These are phyloP conservation scores for Hypotaenidia philippensis DNA, from an alignment of 2,797 vertebrate species.

Conservation along the genomic window DNA sequence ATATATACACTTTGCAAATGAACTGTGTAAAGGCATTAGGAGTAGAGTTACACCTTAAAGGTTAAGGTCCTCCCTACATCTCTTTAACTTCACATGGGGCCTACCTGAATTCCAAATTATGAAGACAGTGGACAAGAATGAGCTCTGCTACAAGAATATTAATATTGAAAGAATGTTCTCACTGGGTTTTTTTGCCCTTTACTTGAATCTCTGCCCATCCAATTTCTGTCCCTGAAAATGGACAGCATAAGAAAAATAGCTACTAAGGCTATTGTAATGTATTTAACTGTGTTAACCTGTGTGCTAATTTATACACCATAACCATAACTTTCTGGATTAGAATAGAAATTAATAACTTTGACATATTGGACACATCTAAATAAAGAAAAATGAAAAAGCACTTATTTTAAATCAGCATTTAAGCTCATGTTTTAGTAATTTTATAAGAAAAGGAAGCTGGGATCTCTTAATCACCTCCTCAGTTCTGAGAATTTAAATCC, in stretches of 20 bases:
- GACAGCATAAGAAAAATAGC: neutral
- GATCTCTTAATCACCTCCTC: conserved; percentile 24
- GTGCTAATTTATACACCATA: conserved; percentile 37
- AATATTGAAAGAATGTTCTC: neutral
- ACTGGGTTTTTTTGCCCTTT: neutral
- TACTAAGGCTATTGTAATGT: neutral
- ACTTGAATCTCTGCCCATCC: conserved; percentile 3
- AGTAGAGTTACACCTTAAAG: neutral
- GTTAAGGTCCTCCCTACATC: neutral
- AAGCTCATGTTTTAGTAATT: neutral
- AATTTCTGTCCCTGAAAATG: neutral
- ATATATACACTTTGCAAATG: neutral
- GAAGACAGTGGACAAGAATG: neutral
- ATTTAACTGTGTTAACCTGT: conserved; percentile 22
- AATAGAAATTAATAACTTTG: conserved; percentile 12
- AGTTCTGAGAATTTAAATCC: neutral
- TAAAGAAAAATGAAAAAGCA: conserved; percentile 8
- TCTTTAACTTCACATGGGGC: neutral
- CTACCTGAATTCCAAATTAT: neutral
- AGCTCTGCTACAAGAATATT: neutral
- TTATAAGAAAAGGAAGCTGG: conserved; percentile 9
- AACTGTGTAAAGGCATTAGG: neutral
- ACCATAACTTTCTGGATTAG: neutral
- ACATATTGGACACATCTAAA: neutral
- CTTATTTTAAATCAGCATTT: neutral